Conservation (phyloP, 2,113 vertebrate genomes). For the Alethe castanea region DNA sequence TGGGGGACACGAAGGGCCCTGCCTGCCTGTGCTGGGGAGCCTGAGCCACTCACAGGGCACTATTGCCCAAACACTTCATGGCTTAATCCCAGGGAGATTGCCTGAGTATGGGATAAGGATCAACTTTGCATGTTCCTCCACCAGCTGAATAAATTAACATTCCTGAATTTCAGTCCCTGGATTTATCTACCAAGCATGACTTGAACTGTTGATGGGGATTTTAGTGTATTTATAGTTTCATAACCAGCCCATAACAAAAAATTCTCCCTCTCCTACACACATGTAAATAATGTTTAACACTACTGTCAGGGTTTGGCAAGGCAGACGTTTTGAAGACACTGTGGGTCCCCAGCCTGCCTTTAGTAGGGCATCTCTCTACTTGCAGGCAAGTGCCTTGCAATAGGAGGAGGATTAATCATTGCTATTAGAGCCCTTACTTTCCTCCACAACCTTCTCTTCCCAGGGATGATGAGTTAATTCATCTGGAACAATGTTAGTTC, state of each 20-base stretch:
- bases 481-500: slow-evolving; percentile 69
- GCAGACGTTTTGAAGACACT: neutral
- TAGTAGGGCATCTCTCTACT: neutral
- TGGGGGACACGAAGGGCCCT: neutral
- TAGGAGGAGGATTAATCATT: slow-evolving; percentile 56
- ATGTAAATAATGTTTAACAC: neutral
- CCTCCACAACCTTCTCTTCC: slow-evolving; percentile 44
- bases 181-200: neutral
- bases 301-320: neutral
- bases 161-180: neutral
- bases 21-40: neutral
- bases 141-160: neutral
- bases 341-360: neutral
- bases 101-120: neutral
- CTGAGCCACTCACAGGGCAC: neutral
- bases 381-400: neutral
- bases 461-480: slow-evolving; percentile 67
- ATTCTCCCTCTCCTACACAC: neutral
- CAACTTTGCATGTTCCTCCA: neutral
- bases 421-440: neutral
- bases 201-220: neutral
- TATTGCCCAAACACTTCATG: fast-evolving
- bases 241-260: neutral
- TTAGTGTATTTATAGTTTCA: slow-evolving; percentile 4
- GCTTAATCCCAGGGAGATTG: neutral